phyloP scores from a whole-genome alignment of 2,888 invertebrate genomes.

The Seira musarum region DNA sequence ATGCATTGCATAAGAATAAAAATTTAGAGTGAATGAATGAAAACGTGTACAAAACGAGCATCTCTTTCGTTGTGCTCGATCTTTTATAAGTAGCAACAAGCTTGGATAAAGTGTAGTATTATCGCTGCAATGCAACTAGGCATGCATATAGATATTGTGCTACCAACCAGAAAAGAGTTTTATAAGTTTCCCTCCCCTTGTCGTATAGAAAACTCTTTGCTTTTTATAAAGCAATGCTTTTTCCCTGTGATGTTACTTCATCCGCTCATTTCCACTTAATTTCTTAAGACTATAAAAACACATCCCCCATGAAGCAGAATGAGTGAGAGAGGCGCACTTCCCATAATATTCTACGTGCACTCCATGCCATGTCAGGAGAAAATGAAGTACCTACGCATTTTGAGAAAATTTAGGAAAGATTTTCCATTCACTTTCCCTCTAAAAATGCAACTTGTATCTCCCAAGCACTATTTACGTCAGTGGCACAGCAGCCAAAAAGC shows the following conservation, averaged over 20 bases:
- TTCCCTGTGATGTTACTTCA: conserved; percentile 13
- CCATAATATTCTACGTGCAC: not conserved
- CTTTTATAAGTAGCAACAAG: not conserved
- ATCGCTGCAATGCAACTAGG: too few relatives aligned
- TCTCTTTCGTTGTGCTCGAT: not conserved
- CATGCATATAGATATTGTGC: too few relatives aligned
- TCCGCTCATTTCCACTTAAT: conserved; percentile 60
- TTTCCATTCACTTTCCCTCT: not conserved
- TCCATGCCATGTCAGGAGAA: not conserved
- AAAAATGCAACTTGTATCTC: not conserved
- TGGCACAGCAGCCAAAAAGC: not conserved
- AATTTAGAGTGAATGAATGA: conserved; percentile 27
- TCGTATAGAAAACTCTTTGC: not conserved
- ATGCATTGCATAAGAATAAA: conserved; percentile 48
- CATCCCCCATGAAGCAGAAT: not conserved
- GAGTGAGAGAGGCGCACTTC: not conserved
- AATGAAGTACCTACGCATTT: not conserved
- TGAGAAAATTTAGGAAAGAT: conserved; percentile 1
- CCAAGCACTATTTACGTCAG: conserved; percentile 1
- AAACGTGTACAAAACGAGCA: conserved; percentile 54
- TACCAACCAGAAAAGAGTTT: conserved; percentile 17
- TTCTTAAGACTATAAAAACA: conserved; percentile 44
- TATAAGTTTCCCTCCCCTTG: not conserved
- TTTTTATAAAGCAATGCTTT: conserved; percentile 4
- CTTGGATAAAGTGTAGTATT: not conserved